Base-by-base conservation (phyloP, 37 sponge, comb jelly and placozoan species). In the Agelas oroides region DNA sequence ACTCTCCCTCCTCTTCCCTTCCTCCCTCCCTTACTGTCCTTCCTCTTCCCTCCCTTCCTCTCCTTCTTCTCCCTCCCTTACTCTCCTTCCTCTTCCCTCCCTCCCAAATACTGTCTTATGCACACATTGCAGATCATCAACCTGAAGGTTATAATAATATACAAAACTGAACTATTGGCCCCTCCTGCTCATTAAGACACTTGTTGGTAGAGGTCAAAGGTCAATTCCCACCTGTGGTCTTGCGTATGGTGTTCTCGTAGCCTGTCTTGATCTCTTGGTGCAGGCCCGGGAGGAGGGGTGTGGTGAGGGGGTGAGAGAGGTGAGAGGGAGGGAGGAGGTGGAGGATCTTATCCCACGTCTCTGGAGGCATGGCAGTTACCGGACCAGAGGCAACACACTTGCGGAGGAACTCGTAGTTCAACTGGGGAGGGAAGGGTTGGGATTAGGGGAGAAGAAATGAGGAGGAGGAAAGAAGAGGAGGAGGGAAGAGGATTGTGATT, bases 401-500 rank as follows among this genome's bases (percentile, higher is more conserved):
- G 8, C 86, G 70, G 57, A 97, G 84, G 77, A 77, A 88, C 80
- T 97, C 97, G 69, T 97, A 97, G 84, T 97, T 97, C 52, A 93
- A 71, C 93, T 93, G 69, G 27, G 63, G 1, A 71, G 38, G 30
- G 28, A 41, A 46, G 6, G 23, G 55, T 56, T 59, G 35, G 62
- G 62, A 61, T 23, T 14, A 25, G 3, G 18, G 58, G 58, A 56
- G 38, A 39, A 70, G 40, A 20, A 39, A 70, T 20, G 30, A 28
- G 30, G 20, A 70, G 38, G 38, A 28, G 30, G 71, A 33, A 20
- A 36, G 71, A 70, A 20, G 30, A 39, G 40, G 38, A n/a, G 27
- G 31, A 30, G 19, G 58, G 58, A 56, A 56, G 58, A 56, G n/a
- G n/a, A n/a, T 46, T 46, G 46, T 46, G 3, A 46, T 46, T 8